Base-by-base conservation (phyloP, 2,113 vertebrate species). In the Gila orcuttii region DNA sequence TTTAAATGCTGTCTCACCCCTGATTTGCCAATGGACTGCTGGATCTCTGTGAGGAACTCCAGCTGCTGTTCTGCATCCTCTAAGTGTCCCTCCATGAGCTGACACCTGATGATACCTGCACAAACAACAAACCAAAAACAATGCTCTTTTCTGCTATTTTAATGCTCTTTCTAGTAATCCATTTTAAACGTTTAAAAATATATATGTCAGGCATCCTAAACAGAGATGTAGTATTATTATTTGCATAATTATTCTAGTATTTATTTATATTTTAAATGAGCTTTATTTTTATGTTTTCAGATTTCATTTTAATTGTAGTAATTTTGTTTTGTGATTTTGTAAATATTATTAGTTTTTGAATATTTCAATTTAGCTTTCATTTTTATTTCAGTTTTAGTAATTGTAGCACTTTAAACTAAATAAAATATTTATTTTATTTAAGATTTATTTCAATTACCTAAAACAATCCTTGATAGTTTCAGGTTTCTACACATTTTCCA, bases 21-120 rank as follows among this genome's bases (percentile, higher is more conserved):
- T 64, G 96, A 97, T 94, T 97, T 98, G 87, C 96, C 97, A 90
- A 98, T 95, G 47, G 97, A 96, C 71, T 97, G 96, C 33, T 98
- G 97, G 91, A 98, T 94, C 94, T 98, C 97, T 86, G 94, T 95
- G 52, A 99, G 95, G 88, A 99, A 99, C 90, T 99, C 97, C 80
- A 99, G 79, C 83, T 99, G 98, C 79, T 98, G 97, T 83, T 98
- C 96, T n/a, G 97, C 98, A 0, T 99, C 97, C 55, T 98, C 95
- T 74, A 98, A 85, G 0, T 96, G 95, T 3, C 95, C 96, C 89
- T 99, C 96, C 42, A 95, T 93, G 83, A 99, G 91, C 76, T 99
- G 97, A 90, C 98, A 97, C 19, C 91, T 94, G 79, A 99, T 98
- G 89, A 97, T 95, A 87, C 98, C 98, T 99, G 91, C 2, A 91